Evolutionary conservation across 1,140 invertebrate genomes (phyloP).

Genomic region (Pseudomyrmex concolor): DNA sequence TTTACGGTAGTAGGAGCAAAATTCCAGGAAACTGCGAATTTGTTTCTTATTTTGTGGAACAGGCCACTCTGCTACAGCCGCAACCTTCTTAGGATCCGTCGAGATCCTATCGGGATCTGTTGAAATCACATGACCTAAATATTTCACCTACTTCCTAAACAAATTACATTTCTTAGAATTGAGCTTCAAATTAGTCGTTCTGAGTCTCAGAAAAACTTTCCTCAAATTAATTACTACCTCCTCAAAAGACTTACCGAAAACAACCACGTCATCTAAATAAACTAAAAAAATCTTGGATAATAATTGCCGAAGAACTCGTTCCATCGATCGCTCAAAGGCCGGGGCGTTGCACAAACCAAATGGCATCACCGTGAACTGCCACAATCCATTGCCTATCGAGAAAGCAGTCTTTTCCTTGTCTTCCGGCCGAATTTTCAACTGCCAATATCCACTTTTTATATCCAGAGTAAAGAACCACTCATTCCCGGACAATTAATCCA

Average conservation of each 20-base stretch:
- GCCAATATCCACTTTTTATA: too few species aligned
- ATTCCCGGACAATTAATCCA: too few species aligned
- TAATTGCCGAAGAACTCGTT: too few species aligned
- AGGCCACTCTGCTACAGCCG: not conserved
- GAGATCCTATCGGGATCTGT: not conserved
- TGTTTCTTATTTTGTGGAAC: constrained; percentile 7
- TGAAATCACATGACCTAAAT: constrained; percentile 39
- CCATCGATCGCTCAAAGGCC: too few species aligned
- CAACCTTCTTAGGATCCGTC: constrained; percentile 43
- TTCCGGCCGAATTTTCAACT: too few species aligned
- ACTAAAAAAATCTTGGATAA: too few species aligned
- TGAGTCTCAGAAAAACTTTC: not conserved
- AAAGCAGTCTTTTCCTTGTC: too few species aligned
- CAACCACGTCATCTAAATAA: not conserved
- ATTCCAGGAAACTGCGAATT: constrained; percentile 9
- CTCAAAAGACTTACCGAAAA: not conserved
- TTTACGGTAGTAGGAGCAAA: constrained; percentile 18
- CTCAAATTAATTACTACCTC: not conserved
- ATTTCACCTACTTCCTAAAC: constrained; percentile 33
- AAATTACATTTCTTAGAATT: constrained; percentile 34
- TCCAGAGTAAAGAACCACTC: too few species aligned
- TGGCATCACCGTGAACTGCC: too few species aligned
- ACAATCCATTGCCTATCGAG: too few species aligned
- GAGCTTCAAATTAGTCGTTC: not conserved
- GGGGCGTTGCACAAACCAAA: too few species aligned